phyloP scores from a whole-genome alignment of 1,140 invertebrate species.

The Drosophila punjabiensis region DNA sequence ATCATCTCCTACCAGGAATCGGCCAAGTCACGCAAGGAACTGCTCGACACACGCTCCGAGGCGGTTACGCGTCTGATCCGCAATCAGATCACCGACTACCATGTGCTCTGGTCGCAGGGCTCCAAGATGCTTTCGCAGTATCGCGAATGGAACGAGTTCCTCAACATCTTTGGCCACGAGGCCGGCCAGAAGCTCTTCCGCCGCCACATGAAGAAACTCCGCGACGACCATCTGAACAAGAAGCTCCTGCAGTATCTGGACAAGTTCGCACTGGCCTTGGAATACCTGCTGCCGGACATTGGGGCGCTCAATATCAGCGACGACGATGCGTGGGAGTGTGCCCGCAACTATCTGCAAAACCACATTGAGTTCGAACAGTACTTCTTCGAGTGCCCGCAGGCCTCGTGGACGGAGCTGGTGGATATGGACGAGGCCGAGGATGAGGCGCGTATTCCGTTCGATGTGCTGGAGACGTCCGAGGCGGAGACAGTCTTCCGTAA shows the following conservation, averaged over 20 bases:
- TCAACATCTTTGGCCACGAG: conserved; percentile 94
- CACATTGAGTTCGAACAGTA: conserved; percentile 96
- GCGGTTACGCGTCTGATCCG: conserved; percentile 94
- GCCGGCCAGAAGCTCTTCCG: conserved; percentile 93
- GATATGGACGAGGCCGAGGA: conserved; percentile 88
- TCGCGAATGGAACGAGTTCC: conserved; percentile 95
- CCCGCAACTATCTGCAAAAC: conserved; percentile 92
- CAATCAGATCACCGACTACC: conserved; percentile 91
- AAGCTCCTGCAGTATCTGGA: conserved; percentile 93
- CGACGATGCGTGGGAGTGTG: conserved; percentile 93
- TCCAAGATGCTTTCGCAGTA: conserved; percentile 94
- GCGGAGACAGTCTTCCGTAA: conserved; percentile 96
- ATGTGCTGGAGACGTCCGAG: conserved; percentile 95
- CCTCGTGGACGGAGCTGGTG: conserved; percentile 91
- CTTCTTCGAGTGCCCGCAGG: conserved; percentile 94
- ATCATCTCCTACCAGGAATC: conserved; percentile 95
- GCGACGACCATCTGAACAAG: conserved; percentile 93
- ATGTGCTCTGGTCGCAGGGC: conserved; percentile 94
- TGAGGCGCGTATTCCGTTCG: conserved; percentile 94
- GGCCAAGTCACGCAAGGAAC: conserved; percentile 93
- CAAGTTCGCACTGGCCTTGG: conserved; percentile 91
- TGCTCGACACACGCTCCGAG: conserved; percentile 95
- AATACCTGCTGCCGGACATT: conserved; percentile 93
- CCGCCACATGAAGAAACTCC: conserved; percentile 93
- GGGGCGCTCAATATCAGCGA: conserved; percentile 87